Evolutionary conservation across 2,888 invertebrate species (phyloP), one percentile per base, ranked within the genome.

Genomic region (Formica aserva): DNA sequence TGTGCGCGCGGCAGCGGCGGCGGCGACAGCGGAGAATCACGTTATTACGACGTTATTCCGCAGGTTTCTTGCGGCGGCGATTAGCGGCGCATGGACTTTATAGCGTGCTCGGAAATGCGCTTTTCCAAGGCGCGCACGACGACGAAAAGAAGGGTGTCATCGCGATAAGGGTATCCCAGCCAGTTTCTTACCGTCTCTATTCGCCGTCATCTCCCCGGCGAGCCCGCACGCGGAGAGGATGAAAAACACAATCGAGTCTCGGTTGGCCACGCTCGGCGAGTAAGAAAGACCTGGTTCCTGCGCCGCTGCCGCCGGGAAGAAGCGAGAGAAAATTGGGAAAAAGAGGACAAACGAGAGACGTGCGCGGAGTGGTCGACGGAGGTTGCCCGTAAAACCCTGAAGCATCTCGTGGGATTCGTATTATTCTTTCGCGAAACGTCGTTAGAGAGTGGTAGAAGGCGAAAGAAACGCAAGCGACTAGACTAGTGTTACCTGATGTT

Each of bases 391-490:
- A 84, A 26, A 89, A 89, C 76, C 84, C 8, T 84, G 66, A 83
- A 88, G 86, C 76, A 85, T 76, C 89, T 88, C 85, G 63, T 66
- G 87, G 86, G 87, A 87, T 89, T 89, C 85, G 90, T 87, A 89
- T 90, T 88, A 88, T 89, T 88, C 85, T 90, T 88, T 85, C 72
- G 85, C 77, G 84, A 55, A 88, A 86, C 85, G 86, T 90, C 78
- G 87, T 91, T 91, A 86, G 69, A 78, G 52, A 52, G n/a, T 52
- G n/a, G 8, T 55, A 66, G 71, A 76, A 74, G 32, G 66, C 80
- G 82, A 65, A 77, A 66, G 72, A 63, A 67, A 63, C 65, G 57
- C 66, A 69, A 71, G 66, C 74, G 57, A 38, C 35, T 29, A 55
- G 57, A 38, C 35, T 29, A 55, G 35, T 57, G 62, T 52, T 57